phyloP scores from a whole-genome alignment of 2,797 vertebrate species.

The Cirrhinus mrigala region DNA sequence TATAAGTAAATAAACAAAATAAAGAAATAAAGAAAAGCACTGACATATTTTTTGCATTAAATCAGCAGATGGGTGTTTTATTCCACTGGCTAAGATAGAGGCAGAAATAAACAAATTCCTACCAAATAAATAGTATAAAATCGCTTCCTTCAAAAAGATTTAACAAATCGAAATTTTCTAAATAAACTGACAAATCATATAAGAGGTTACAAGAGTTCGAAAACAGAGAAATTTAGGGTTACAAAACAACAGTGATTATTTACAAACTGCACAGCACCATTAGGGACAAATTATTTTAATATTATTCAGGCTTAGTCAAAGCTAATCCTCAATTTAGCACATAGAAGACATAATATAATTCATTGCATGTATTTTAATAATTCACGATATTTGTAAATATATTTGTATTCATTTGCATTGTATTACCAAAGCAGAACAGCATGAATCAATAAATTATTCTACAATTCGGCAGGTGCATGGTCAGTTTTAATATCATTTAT shows the following conservation, averaged over 20 bases:
- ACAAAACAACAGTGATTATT: not conserved
- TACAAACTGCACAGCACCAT: not conserved
- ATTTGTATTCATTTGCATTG: not conserved
- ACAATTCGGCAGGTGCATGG: not conserved
- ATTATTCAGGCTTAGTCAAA: not conserved
- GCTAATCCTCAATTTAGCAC: not conserved
- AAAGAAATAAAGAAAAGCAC: not conserved
- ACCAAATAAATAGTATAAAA: not conserved
- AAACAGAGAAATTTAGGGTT: not conserved
- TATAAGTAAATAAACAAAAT: not conserved
- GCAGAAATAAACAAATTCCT: not conserved
- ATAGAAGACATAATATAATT: not conserved
- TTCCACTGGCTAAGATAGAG: not conserved
- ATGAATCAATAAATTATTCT: not conserved
- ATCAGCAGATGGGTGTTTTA: not conserved
- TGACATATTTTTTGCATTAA: not conserved
- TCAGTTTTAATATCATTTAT: not conserved
- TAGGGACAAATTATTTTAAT: not conserved
- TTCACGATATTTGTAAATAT: conserved; percentile 3
- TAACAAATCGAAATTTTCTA: not conserved
- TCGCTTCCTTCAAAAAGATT: not conserved
- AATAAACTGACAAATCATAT: not conserved
- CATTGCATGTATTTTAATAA: not conserved
- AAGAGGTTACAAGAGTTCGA: too few relatives aligned
- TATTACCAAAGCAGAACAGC: not conserved